Evolutionary conservation across 2,113 vertebrate genomes (phyloP).

Genomic region (Spilogale gracilis): DNA sequence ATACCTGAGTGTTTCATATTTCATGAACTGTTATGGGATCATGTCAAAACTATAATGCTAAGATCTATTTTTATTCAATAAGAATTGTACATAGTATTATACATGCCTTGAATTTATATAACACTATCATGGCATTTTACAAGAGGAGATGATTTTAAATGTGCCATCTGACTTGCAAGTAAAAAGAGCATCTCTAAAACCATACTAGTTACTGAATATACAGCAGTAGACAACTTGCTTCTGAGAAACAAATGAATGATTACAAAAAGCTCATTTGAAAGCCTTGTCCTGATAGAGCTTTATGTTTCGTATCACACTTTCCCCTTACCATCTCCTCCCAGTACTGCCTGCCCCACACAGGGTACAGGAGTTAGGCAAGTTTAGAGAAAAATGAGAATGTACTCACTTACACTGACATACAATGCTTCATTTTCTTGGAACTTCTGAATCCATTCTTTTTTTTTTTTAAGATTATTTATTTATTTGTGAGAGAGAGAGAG

Average conservation of each 20-base stretch:
- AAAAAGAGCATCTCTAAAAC: conserved; percentile 78
- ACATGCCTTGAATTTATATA: conserved; percentile 72
- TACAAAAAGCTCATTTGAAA: conserved; percentile 42
- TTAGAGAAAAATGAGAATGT: conserved; percentile 47
- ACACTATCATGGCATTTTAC: conserved; percentile 64
- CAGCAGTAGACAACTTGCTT: conserved; percentile 60
- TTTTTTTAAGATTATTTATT: background rate
- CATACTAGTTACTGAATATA: conserved; percentile 70
- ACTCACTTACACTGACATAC: background rate
- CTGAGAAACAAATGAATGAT: conserved; percentile 68
- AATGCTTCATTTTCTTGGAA: background rate
- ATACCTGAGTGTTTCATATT: conserved; percentile 35
- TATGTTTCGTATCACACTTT: background rate
- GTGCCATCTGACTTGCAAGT: conserved; percentile 71
- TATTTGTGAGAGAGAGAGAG: too few relatives aligned
- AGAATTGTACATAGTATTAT: conserved; percentile 62
- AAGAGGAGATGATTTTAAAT: conserved; percentile 75
- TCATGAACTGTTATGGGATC: conserved; percentile 52
- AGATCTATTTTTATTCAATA: conserved; percentile 72
- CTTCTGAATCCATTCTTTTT: background rate
- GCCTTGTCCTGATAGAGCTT: background rate
- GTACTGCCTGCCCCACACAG: background rate
- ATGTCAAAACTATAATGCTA: conserved; percentile 45
- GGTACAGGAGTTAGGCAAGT: background rate
- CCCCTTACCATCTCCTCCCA: background rate